phyloP scores from a whole-genome alignment of 2,113 vertebrate species.

The Suncus etruscus region DNA sequence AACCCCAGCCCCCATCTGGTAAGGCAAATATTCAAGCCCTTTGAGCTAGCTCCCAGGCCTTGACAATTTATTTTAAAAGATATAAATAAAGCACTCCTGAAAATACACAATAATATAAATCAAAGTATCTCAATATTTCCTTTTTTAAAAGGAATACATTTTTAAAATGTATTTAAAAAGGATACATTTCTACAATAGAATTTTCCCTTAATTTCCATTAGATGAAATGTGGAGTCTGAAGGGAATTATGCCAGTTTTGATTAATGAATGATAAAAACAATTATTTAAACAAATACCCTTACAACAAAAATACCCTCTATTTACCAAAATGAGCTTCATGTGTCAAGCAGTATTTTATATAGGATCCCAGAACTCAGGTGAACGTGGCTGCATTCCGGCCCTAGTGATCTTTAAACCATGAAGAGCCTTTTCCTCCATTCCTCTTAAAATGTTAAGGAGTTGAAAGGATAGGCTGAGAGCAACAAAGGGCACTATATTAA shows the following conservation, averaged over 20 bases:
- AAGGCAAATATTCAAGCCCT: no score
- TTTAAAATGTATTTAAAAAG: no score
- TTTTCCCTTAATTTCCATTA: background rate
- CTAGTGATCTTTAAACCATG: slow-evolving; percentile 7
- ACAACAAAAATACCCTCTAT: background rate
- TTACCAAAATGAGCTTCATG: slow-evolving; percentile 14
- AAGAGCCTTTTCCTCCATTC: background rate
- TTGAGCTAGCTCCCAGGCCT: no score
- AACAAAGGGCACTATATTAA: background rate
- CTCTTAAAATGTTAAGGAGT: slow-evolving; percentile 12
- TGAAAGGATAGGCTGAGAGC: background rate
- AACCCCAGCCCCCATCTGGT: no score
- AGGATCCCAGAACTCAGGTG: background rate
- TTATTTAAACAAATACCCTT: slow-evolving; percentile 37
- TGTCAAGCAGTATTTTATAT: background rate
- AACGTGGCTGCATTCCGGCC: background rate
- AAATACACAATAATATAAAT: no score
- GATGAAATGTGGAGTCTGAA: background rate
- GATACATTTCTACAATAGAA: background rate
- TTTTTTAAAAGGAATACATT: no score
- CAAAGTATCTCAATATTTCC: background rate
- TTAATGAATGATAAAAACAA: background rate
- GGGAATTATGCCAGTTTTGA: background rate
- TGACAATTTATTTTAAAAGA: no score
- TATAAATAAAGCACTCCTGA: background rate